phyloP scores from a whole-genome alignment of 53 echinoderm and acorn worm genomes.

The Glandiceps talaboti region DNA sequence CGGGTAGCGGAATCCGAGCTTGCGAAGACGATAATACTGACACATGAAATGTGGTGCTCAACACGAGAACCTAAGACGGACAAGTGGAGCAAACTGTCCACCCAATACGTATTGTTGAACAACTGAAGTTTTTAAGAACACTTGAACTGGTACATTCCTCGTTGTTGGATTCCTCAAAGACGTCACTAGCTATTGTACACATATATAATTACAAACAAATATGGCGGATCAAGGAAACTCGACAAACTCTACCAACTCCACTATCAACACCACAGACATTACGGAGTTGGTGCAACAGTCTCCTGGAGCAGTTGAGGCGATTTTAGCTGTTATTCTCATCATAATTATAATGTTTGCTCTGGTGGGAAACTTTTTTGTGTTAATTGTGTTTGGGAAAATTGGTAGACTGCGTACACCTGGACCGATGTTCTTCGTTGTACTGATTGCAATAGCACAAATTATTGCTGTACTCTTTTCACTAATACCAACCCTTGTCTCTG shows the following conservation, averaged over 20 bases:
- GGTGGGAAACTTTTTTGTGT: background rate
- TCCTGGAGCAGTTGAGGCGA: background rate
- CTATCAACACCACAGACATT: background rate
- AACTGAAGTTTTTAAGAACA: too few relatives aligned
- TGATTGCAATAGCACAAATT: slow-evolving; percentile 22
- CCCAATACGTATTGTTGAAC: too few relatives aligned
- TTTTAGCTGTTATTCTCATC: background rate
- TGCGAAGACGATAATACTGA: too few relatives aligned
- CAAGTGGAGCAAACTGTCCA: too few relatives aligned
- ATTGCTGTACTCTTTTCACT: slow-evolving; percentile 18
- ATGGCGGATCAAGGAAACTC: background rate
- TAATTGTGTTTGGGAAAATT: background rate
- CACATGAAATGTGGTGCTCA: too few relatives aligned
- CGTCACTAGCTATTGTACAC: too few relatives aligned
- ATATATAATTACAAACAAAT: too few relatives aligned
- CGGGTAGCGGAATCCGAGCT: too few relatives aligned
- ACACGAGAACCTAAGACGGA: too few relatives aligned
- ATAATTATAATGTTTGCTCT: background rate
- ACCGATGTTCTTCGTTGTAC: slow-evolving; percentile 28
- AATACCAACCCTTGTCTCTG: slow-evolving; percentile 28
- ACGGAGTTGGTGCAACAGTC: background rate
- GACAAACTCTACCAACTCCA: background rate
- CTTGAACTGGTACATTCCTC: too few relatives aligned
- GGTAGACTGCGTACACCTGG: slow-evolving; percentile 6
- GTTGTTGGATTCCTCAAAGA: too few relatives aligned